These are phyloP conservation scores for Sicus ferrugineus DNA, from an alignment of 2,888 invertebrate species.

Conservation along the genomic window DNA sequence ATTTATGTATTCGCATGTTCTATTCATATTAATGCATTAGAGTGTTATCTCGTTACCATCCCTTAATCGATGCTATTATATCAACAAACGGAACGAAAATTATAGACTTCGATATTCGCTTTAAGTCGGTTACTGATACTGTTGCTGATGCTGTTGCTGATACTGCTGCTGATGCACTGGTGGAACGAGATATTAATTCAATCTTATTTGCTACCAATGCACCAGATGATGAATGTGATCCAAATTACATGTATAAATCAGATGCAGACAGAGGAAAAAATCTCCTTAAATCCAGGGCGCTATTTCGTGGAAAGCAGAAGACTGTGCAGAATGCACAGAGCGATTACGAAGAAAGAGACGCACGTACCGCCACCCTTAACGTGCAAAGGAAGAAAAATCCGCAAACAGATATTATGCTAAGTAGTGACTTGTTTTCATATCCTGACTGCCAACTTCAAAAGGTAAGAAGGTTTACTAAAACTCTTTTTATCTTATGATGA, in stretches of 20 bases:
- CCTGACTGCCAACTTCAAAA: slow-evolving; percentile 29
- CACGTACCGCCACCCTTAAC: slow-evolving; percentile 50
- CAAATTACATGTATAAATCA: not conserved
- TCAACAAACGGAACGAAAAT: slow-evolving; percentile 39
- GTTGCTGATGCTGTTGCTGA: slow-evolving; percentile 23
- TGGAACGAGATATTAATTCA: no score
- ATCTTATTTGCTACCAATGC: slow-evolving; percentile 51
- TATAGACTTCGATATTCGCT: slow-evolving; percentile 48
- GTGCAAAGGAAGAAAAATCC: slow-evolving; percentile 86
- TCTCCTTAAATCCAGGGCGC: slow-evolving; percentile 12
- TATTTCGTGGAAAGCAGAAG: slow-evolving; percentile 33
- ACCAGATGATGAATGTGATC: slow-evolving; percentile 52
- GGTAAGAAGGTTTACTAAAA: slow-evolving; percentile 34
- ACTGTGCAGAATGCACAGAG: not conserved
- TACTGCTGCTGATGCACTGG: no score
- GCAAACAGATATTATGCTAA: slow-evolving; percentile 64
- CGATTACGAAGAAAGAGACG: not conserved
- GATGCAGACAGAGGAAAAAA: slow-evolving; percentile 3
- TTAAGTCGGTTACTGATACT: slow-evolving; percentile 24
- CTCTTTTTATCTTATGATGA: not conserved
- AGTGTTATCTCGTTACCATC: not conserved
- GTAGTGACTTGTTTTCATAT: slow-evolving; percentile 39
- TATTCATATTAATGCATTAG: not conserved
- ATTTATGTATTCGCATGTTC: no score
- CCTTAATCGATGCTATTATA: slow-evolving; percentile 35